phyloP scores from a whole-genome alignment of 2,888 invertebrate species.

The Nemotelus pantherinus region DNA sequence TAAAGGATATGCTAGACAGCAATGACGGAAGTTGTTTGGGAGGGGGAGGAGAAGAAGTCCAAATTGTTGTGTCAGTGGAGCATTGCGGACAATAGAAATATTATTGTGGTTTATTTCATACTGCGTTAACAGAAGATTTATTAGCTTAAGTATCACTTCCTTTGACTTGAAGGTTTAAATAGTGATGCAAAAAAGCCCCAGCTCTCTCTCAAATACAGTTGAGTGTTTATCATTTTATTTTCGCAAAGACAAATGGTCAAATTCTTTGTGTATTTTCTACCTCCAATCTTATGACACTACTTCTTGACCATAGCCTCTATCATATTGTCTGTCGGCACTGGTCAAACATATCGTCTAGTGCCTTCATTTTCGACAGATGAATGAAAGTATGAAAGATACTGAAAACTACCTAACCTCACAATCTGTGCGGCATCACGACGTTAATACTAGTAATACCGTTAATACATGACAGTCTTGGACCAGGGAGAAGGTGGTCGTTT shows the following conservation, averaged over 20 bases:
- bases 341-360: not conserved
- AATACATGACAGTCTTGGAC: slow-evolving; percentile 7
- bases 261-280: no score
- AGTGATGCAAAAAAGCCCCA: no score
- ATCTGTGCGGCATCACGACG: slow-evolving; percentile 33
- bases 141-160: not conserved
- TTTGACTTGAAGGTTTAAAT: not conserved
- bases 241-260: no score
- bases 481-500: slow-evolving; percentile 9
- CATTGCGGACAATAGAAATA: no score
- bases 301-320: no score
- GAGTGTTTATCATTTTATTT: no score
- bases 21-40: not conserved
- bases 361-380: not conserved
- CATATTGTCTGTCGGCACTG: not conserved
- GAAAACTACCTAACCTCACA: slow-evolving; percentile 31
- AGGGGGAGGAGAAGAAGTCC: no score
- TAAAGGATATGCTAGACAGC: slow-evolving; percentile 2
- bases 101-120: no score
- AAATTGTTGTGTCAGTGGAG: no score
- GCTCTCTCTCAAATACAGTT: no score
- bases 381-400: slow-evolving; percentile 4
- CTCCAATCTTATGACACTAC: no score
- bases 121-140: not conserved
- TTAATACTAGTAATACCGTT: slow-evolving; percentile 15